Percentiles rank a stretch among this genome's conserved stretches.
Evolutionary conservation across 1,140 invertebrate species (phyloP).

Genomic region (Yoshiicerus persimilis): DNA sequence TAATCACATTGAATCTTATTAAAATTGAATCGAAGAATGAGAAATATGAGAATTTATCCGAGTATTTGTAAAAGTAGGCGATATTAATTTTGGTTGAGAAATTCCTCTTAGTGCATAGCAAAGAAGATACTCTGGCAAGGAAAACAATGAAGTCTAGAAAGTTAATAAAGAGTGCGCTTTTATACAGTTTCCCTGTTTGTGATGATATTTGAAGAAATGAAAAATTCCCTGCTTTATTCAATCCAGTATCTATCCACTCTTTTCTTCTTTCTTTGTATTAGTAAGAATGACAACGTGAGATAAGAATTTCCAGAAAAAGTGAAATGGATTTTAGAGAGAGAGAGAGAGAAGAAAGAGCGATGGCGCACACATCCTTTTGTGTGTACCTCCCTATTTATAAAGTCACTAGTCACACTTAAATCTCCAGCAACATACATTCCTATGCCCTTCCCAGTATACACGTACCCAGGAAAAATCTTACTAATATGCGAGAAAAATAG

Average conservation of each 20-base stretch:
- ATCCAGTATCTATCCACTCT: neutral
- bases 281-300: constrained; percentile 17
- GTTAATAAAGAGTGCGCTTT: neutral
- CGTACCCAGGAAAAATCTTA: neutral
- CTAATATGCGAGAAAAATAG: neutral
- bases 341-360: neutral
- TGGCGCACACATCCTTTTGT: neutral
- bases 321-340: neutral
- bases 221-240: neutral
- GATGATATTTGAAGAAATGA: neutral
- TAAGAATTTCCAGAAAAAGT: neutral
- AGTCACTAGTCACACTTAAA: no score
- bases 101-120: neutral
- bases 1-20: neutral
- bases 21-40: neutral
- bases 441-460: no score
- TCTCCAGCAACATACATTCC: no score
- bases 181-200: neutral
- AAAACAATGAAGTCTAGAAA: neutral
- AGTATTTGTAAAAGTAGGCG: neutral
- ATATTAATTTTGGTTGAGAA: neutral
- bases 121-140: neutral
- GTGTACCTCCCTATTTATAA: neutral
- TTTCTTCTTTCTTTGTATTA: neutral
- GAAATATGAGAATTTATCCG: neutral